Evolutionary conservation across 2,113 vertebrate species (phyloP).

Genomic region (Thinocorus orbignyianus): DNA sequence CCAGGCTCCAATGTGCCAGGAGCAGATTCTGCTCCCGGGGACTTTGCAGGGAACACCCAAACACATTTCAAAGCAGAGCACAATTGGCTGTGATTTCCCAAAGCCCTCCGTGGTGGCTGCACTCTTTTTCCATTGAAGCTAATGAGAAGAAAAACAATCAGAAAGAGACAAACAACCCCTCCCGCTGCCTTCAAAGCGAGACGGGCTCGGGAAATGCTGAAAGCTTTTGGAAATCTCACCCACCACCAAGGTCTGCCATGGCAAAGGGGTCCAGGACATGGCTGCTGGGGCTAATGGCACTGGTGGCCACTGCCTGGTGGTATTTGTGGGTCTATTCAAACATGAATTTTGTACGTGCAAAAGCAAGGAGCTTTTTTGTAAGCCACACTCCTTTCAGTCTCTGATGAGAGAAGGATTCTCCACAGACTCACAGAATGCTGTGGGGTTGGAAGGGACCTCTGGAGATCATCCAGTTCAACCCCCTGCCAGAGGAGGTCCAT

Average conservation of each 20-base stretch:
- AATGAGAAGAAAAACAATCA: neutral
- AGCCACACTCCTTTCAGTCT: fast-evolving
- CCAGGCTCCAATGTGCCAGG: neutral
- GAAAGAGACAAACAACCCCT: neutral
- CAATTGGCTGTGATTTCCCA: neutral
- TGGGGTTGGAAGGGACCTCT: neutral
- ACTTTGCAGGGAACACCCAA: neutral
- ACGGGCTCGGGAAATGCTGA: fast-evolving
- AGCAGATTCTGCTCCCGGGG: neutral
- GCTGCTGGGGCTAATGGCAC: neutral
- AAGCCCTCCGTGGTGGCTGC: neutral
- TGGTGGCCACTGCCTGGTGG: fast-evolving
- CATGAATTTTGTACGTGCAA: fast-evolving
- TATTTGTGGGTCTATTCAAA: neutral
- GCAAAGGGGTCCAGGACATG: neutral
- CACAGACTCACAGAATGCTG: neutral
- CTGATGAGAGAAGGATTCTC: neutral
- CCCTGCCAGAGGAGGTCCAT: neutral
- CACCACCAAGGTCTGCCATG: fast-evolving
- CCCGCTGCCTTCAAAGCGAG: neutral
- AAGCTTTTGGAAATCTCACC: neutral
- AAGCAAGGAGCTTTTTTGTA: neutral
- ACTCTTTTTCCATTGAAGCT: neutral
- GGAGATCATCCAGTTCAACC: neutral
- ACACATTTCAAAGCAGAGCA: neutral